Conservation (phyloP, 2,113 vertebrate genomes). For the Zosterops borbonicus region DNA sequence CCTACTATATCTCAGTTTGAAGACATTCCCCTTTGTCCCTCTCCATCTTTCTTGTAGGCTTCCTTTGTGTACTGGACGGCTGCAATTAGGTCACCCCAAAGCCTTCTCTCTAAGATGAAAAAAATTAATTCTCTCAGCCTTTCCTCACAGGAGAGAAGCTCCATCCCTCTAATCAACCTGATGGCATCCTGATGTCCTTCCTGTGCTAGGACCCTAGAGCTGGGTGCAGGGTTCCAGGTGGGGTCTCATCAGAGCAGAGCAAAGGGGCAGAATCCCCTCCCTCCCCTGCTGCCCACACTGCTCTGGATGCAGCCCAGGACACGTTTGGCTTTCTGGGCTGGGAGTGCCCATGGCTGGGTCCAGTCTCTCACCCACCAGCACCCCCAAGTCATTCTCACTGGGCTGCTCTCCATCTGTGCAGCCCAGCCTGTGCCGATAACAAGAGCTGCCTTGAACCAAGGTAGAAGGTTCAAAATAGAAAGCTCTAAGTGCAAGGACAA, state of each 20-base stretch:
- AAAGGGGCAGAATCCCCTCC: background rate
- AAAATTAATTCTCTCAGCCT: background rate
- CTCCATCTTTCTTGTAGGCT: background rate
- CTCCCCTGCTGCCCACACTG: background rate
- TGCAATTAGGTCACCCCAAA: background rate
- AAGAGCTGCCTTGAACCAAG: background rate
- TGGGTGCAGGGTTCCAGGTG: background rate
- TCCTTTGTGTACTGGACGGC: fast-evolving
- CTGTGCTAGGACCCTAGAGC: background rate
- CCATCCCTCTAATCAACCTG: background rate
- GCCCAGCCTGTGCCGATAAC: fast-evolving
- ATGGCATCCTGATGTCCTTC: background rate
- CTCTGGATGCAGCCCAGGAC: background rate
- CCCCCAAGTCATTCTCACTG: background rate
- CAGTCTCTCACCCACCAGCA: background rate
- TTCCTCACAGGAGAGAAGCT: background rate
- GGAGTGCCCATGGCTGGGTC: background rate
- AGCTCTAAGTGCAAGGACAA: background rate
- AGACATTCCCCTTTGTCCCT: background rate
- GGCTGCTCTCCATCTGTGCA: background rate
- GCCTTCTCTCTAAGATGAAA: background rate
- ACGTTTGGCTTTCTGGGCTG: background rate
- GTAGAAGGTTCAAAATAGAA: background rate
- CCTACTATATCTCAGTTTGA: background rate
- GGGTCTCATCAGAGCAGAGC: background rate